Evolutionary conservation across 2,113 vertebrate species (phyloP).

Genomic region (Cichladusa arquata): DNA sequence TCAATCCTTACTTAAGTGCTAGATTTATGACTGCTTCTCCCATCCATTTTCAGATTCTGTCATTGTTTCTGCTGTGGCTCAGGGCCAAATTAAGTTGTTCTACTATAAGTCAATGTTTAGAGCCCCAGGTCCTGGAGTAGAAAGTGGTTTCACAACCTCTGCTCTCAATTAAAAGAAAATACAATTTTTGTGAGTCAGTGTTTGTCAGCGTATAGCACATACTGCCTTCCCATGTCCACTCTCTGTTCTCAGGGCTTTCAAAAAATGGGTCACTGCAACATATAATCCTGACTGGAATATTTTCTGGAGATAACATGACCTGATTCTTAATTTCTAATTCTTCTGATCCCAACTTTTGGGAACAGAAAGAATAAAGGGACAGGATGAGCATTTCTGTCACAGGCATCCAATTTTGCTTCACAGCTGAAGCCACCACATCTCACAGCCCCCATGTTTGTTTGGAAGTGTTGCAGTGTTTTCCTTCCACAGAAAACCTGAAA

Average conservation of each 20-base stretch:
- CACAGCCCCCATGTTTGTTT: neutral
- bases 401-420: neutral
- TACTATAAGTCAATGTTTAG: slow-evolving; percentile 22
- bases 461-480: neutral
- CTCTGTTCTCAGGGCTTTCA: neutral
- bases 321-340: neutral
- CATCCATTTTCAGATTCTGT: neutral
- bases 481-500: neutral
- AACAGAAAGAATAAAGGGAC: neutral
- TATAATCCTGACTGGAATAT: neutral
- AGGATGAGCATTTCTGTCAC: neutral
- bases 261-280: neutral
- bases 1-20: slow-evolving; percentile 21
- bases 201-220: neutral
- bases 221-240: neutral
- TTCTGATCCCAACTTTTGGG: neutral
- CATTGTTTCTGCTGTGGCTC: neutral
- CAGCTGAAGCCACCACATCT: neutral
- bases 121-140: neutral
- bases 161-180: slow-evolving; percentile 22
- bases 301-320: neutral
- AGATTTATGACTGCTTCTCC: slow-evolving; percentile 29
- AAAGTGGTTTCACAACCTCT: neutral
- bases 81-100: slow-evolving; percentile 1
- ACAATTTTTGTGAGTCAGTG: neutral